Evolutionary conservation across 2,888 invertebrate genomes (phyloP), one percentile per base, ranked within the genome.

Genomic region (Chouioia cunea): DNA sequence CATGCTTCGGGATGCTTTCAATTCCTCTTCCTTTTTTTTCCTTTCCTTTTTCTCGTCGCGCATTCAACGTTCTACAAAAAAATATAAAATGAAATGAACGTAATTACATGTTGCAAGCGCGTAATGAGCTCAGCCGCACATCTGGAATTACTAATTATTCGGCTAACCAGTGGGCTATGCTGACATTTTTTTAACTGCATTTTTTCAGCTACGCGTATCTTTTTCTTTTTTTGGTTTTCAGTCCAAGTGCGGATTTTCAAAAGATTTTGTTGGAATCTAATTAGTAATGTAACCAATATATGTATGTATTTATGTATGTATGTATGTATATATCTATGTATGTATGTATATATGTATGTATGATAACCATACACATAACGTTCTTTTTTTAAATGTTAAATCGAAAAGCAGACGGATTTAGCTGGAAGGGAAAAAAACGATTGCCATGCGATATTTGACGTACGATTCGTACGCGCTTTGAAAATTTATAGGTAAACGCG

Each of bases 71-170:
- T 16, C 18, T 16, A 27, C 6, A 27, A 6, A 27, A 27, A 27
- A 27, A n/a, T n/a, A n/a, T n/a, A 27, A 27, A 27, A 27, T 27
- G 27, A 27, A 27, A 6, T 4, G 27, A 27, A 27, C 27, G 27
- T 27, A 3, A 6, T 27, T 27, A 27, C 27, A 48, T 14, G 27
- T 48, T 36, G 60, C 14, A 50, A 54, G 27, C 46, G 59, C 48
- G 65, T 65, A 65, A 64, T 70, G 65, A 70, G 65, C 50, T 20
- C 48, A 15, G 50, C 27, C 16, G 57, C 53, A 64, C 63, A 53
- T 65, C 66, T 47, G 53, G 47, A 71, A 71, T 71, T 66, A 43
- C 66, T 71, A 71, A 71, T 71, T 71, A 71, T 71, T 66, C 23
- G 47, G 62, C 53, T 66, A 58, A 20, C 20, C 15, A 12, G 22